These are phyloP conservation scores for Echiichthys vipera DNA, from an alignment of 2,797 vertebrate species.

Conservation along the genomic window DNA sequence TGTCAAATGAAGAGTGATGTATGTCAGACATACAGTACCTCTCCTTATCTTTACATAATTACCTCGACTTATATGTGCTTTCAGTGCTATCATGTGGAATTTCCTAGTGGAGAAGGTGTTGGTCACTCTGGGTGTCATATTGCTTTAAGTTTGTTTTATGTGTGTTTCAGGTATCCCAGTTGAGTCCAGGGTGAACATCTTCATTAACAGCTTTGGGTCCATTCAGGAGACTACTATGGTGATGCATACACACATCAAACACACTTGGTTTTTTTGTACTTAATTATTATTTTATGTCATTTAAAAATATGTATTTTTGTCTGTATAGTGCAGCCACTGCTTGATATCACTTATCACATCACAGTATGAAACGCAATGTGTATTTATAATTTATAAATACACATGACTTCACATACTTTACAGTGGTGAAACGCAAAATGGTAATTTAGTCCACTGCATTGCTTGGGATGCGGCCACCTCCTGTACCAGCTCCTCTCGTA, in stretches of 20 bases:
- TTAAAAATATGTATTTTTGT: not conserved
- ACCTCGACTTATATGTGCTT: too few relatives aligned
- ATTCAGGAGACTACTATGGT: slow-evolving; percentile 99
- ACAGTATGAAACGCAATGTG: not conserved
- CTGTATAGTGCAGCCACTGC: not conserved
- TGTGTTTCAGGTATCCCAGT: slow-evolving; percentile 91
- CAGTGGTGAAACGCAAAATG: too few relatives aligned
- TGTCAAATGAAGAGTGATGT: too few relatives aligned
- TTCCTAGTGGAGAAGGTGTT: not conserved
- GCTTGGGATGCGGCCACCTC: too few relatives aligned
- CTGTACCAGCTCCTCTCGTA: too few relatives aligned
- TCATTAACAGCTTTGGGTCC: slow-evolving; percentile 98
- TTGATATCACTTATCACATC: not conserved
- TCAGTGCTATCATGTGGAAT: not conserved
- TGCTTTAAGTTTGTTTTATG: slow-evolving; percentile 14
- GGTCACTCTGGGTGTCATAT: not conserved
- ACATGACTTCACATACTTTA: too few relatives aligned
- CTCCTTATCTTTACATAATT: too few relatives aligned
- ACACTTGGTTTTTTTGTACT: not conserved
- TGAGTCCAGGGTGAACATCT: slow-evolving; percentile 96
- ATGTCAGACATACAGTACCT: too few relatives aligned
- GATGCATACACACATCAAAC: slow-evolving; percentile 53
- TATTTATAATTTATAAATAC: too few relatives aligned
- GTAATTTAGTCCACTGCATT: too few relatives aligned
- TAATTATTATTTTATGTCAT: too few relatives aligned